Evolutionary conservation across 2,888 invertebrate genomes (phyloP).

Genomic region (Trichopria drosophilae): DNA sequence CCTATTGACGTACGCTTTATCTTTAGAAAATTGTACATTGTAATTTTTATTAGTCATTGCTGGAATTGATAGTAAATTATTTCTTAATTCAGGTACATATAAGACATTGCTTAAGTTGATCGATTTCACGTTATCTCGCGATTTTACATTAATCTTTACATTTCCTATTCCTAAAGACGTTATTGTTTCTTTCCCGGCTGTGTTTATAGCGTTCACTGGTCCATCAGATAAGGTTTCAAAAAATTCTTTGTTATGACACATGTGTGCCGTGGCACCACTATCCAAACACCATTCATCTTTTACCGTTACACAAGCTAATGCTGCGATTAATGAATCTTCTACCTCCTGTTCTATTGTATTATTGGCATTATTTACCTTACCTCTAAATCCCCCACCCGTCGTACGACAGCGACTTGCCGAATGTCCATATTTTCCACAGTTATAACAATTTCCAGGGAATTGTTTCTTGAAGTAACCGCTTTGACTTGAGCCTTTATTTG

Average conservation of each 20-base stretch:
- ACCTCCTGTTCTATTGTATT: neutral
- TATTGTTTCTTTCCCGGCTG: neutral
- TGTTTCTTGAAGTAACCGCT: neutral
- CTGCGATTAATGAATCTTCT: constrained; percentile 1
- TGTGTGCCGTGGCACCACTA: constrained; percentile 1
- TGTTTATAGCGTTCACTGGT: neutral
- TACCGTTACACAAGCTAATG: neutral
- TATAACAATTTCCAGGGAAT: neutral
- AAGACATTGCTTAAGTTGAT: constrained; percentile 7
- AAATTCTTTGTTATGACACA: neutral
- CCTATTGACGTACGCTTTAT: neutral
- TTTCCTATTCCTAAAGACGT: no score
- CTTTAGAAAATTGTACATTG: neutral
- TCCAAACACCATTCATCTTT: neutral
- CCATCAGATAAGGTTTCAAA: neutral
- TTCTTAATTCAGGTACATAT: constrained; percentile 5
- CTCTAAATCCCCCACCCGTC: no score
- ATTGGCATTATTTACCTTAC: neutral
- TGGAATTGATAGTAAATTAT: constrained; percentile 3
- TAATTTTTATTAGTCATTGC: constrained; percentile 2
- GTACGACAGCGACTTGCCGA: neutral
- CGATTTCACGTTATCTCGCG: neutral
- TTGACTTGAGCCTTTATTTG: neutral
- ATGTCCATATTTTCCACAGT: constrained; percentile 5
- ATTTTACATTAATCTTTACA: neutral